phyloP scores from a whole-genome alignment of 2,888 invertebrate genomes.

The Choreutis nemorana region DNA sequence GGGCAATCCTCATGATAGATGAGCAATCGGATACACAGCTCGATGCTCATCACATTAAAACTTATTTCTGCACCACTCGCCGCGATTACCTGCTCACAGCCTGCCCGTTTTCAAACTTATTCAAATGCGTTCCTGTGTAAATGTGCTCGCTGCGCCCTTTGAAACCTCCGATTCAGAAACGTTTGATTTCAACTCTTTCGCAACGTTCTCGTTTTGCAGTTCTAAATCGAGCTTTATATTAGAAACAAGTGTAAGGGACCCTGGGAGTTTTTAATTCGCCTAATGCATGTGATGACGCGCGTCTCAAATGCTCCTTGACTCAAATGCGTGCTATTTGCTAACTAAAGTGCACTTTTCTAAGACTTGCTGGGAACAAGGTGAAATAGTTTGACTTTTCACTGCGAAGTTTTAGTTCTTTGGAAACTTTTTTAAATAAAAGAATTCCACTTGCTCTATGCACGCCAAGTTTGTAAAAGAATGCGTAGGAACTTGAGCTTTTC shows the following conservation, averaged over 20 bases:
- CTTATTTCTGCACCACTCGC: slow-evolving; percentile 42
- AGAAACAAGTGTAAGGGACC: slow-evolving; percentile 25
- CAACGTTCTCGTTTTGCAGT: slow-evolving; percentile 5
- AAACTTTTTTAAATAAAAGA: no score
- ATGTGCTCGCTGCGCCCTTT: slow-evolving; percentile 52
- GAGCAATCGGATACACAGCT: no score
- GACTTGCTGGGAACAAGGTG: no score
- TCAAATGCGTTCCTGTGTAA: slow-evolving; percentile 44
- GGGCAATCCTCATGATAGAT: no score
- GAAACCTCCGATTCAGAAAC: slow-evolving; percentile 39
- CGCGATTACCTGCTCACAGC: slow-evolving; percentile 38
- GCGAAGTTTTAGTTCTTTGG: no score
- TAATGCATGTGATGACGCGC: slow-evolving; percentile 50
- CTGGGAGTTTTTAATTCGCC: slow-evolving; percentile 59
- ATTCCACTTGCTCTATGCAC: no score
- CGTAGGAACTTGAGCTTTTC: no score
- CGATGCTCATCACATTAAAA: slow-evolving; percentile 34
- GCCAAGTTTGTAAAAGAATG: no score
- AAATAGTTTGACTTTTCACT: no score
- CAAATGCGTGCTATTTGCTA: slow-evolving; percentile 37
- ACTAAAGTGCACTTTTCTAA: slow-evolving; percentile 47
- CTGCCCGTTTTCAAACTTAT: slow-evolving; percentile 31
- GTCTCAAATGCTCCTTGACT: slow-evolving; percentile 6
- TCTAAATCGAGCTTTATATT: slow-evolving; percentile 27
- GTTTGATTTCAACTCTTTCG: slow-evolving; percentile 51